Conservation (phyloP, 1,140 invertebrate species). For the Eciton burchellii region DNA sequence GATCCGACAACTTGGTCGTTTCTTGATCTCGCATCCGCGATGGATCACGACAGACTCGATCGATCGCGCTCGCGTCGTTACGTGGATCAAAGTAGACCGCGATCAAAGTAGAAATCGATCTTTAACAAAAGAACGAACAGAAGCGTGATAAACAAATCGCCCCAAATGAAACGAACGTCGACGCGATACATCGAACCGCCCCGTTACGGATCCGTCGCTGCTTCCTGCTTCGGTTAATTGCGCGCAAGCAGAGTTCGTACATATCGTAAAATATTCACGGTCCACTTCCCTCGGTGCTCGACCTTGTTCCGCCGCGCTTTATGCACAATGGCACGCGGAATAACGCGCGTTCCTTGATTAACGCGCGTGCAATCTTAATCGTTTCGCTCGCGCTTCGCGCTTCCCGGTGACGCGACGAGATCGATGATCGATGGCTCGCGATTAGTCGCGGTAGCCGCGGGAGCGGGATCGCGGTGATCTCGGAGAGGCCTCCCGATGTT, state of each 20-base stretch:
- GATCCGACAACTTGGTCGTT: constrained; percentile 41
- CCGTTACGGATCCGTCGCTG: neutral
- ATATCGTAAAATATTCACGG: constrained; percentile 30
- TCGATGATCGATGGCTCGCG: neutral
- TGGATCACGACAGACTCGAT: constrained; percentile 43
- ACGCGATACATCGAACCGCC: too few species aligned
- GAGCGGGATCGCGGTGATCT: neutral
- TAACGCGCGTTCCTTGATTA: constrained; percentile 13
- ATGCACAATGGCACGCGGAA: constrained; percentile 8
- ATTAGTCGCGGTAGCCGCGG: neutral
- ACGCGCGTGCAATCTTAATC: constrained; percentile 25
- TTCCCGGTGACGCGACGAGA: too few species aligned
- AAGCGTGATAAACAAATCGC: too few species aligned
- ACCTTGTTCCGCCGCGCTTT: neutral
- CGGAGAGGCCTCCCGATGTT: neutral
- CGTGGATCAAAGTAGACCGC: too few species aligned
- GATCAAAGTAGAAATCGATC: too few species aligned
- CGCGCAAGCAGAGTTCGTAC: constrained; percentile 16
- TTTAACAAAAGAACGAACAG: too few species aligned
- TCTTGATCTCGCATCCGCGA: constrained; percentile 49
- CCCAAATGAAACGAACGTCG: too few species aligned
- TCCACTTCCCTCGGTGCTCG: constrained; percentile 20
- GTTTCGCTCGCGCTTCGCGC: too few species aligned
- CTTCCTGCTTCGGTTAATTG: neutral
- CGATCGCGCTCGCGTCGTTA: constrained; percentile 35